phyloP scores from a whole-genome alignment of 2,888 invertebrate species.

The Synergus gifuensis region DNA sequence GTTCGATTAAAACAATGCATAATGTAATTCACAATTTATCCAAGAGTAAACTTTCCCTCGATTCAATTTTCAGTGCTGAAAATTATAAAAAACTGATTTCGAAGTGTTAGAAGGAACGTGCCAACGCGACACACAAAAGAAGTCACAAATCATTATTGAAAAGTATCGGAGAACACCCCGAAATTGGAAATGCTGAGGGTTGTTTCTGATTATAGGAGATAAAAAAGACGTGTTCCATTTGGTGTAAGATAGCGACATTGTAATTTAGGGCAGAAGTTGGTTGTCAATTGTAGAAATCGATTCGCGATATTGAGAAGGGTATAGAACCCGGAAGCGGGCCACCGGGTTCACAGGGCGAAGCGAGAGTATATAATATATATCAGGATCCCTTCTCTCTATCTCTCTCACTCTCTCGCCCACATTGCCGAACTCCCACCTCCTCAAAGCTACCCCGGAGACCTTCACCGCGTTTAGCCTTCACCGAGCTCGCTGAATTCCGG shows the following conservation, averaged over 20 bases:
- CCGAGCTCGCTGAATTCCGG: slow-evolving; percentile 74
- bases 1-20: neutral
- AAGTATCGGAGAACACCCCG: neutral
- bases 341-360: slow-evolving; percentile 41
- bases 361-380: slow-evolving; percentile 39
- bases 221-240: neutral
- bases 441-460: slow-evolving; percentile 69
- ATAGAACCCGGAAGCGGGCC: slow-evolving; percentile 45
- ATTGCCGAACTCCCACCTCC: slow-evolving; percentile 42
- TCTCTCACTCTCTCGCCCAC: slow-evolving; percentile 53
- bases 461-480: slow-evolving; percentile 78
- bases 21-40: neutral
- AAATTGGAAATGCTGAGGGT: neutral
- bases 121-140: neutral
- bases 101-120: neutral
- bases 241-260: neutral
- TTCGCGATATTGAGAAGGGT: slow-evolving; percentile 7
- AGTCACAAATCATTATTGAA: neutral
- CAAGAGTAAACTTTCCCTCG: neutral
- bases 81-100: no score
- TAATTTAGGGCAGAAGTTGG: neutral
- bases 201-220: neutral
- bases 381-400: slow-evolving; percentile 43
- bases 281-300: slow-evolving; percentile 24
- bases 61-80: neutral